Conservation (phyloP, 2,113 vertebrate genomes). For the Macroglossus sobrinus region DNA sequence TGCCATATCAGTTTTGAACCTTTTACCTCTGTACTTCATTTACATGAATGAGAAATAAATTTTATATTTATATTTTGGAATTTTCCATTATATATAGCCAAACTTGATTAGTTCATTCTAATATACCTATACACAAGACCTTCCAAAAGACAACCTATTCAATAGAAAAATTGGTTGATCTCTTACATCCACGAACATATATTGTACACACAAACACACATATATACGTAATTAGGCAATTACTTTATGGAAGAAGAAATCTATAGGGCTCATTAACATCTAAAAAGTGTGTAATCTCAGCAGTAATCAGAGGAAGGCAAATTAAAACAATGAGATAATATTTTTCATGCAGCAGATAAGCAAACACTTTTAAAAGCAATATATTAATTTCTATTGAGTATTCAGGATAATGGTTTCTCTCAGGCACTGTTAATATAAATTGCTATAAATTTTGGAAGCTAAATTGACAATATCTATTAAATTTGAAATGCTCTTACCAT, state of each 20-base stretch:
- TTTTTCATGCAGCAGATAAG: not conserved
- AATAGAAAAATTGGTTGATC: not conserved
- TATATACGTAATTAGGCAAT: not conserved
- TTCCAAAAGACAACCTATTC: not conserved
- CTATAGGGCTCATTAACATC: constrained; percentile 25
- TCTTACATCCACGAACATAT: not conserved
- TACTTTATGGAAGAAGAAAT: constrained; percentile 23
- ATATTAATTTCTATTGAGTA: not conserved
- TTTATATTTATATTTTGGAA: constrained; percentile 14
- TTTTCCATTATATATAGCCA: not conserved
- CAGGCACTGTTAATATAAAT: constrained; percentile 12
- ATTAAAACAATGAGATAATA: constrained; percentile 24
- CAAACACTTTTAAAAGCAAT: constrained; percentile 20
- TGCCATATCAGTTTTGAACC: not conserved
- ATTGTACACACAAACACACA: not conserved
- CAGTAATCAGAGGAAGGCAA: not conserved
- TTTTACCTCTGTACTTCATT: not conserved
- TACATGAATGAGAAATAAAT: not conserved
- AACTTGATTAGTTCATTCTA: not conserved
- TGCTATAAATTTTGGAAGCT: not conserved
- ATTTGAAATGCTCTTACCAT: not conserved
- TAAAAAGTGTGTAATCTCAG: constrained; percentile 3
- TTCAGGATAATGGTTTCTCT: not conserved
- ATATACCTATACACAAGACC: not conserved
- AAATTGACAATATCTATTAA: not conserved